Conservation (phyloP, 1,140 invertebrate genomes). For the Cepaea nemoralis region DNA sequence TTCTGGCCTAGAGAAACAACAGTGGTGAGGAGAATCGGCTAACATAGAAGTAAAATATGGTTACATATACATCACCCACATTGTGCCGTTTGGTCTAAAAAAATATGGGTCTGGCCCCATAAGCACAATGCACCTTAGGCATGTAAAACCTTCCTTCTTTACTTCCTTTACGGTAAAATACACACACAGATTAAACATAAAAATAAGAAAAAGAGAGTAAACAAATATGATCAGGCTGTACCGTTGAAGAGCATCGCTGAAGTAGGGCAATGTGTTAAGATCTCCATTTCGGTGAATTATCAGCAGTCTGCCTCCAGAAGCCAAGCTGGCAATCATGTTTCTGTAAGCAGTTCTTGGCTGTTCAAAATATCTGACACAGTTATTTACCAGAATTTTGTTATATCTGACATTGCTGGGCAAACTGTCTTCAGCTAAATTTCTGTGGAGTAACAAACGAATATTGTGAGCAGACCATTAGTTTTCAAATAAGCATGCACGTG, state of each 20-base stretch:
- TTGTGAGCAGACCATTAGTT: too few relatives aligned
- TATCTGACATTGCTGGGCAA: not conserved
- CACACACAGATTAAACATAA: not conserved
- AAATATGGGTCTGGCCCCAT: too few relatives aligned
- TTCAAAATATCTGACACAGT: conserved; percentile 61
- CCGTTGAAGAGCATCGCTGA: conserved; percentile 57
- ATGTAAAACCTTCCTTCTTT: too few relatives aligned
- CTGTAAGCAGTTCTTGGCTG: conserved; percentile 58
- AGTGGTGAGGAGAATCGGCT: too few relatives aligned
- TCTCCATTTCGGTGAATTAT: conserved; percentile 62
- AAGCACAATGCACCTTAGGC: too few relatives aligned
- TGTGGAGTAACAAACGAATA: not conserved
- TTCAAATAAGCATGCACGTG: too few relatives aligned
- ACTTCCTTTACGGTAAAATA: not conserved
- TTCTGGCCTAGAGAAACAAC: too few relatives aligned
- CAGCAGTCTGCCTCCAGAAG: conserved; percentile 55
- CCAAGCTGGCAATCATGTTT: conserved; percentile 59
- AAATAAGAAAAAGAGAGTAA: not conserved
- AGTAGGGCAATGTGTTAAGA: conserved; percentile 65
- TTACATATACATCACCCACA: too few relatives aligned
- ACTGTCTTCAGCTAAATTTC: conserved; percentile 15
- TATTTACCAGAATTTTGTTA: conserved; percentile 51
- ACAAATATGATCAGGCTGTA: not conserved
- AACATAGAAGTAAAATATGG: too few relatives aligned
- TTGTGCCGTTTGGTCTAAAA: too few relatives aligned